Evolutionary conservation across 1,140 invertebrate genomes (phyloP), one percentile per base, ranked within the genome.

Genomic region (Cyrtorhinus lividipennis): DNA sequence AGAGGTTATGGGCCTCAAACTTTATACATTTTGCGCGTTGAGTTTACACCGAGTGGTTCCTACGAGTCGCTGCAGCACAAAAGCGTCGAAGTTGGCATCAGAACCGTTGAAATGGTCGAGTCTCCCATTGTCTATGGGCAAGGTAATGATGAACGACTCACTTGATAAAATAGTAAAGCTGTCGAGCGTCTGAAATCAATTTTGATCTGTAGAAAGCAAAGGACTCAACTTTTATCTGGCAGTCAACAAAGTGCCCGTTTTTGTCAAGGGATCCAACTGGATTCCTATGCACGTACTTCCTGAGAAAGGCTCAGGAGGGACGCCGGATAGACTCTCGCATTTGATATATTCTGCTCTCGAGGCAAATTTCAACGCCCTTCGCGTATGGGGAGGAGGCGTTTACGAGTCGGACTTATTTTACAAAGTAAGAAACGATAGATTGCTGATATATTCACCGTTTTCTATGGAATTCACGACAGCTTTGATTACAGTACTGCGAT

Each of bases 341-440:
- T 73, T 97, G 1, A 70, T 99, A 1, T 66, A 74, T 25, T 85
- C 90, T 0, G 84, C 85, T 0, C 82, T 81, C 66, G 80, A 87
- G 38, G 83, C 86, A 0, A 80, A 98, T 69, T 94, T 95, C 86
- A 95, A 96, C 71, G 91, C 93, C 82, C 72, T 99, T 0, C 77
- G 96, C 18, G 88, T 99, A 0, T 99, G 96, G 96, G 96, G 96
- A 22, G 96, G 96, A 38, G 96, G 96, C 53, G 76, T 93, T 1
- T 99, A 98, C 70, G 95, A 98, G 72, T 83, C 83, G 0, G 91
- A 98, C 66, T 78, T 82, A 25, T 98, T 98, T 72, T 99, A 98
- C 72, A 78, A 89, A 59, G 73, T 88, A 24, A 76, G 75, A 62
- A 61, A 56, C 10, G 2, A n/a, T n/a, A n/a, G n/a, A n/a, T n/a